Evolutionary conservation across 30 jellyfish, hydroid and myxozoan species (phyloP).

Genomic region (Chrysaora quinquecirrha): DNA sequence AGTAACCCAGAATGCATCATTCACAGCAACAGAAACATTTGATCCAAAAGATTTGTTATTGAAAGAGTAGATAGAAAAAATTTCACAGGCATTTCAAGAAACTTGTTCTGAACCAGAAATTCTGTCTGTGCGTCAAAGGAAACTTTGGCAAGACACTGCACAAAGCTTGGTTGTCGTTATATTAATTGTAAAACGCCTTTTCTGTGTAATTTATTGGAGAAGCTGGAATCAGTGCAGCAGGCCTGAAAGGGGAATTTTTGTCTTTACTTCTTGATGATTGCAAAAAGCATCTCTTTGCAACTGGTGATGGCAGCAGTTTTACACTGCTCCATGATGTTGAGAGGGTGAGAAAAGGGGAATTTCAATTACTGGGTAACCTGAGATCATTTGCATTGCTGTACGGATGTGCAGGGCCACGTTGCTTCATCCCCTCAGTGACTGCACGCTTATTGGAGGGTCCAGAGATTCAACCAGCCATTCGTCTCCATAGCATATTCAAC

Average conservation of each 20-base stretch:
- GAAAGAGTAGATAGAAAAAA: background rate
- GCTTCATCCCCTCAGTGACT: background rate
- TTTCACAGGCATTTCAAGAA: conserved; percentile 1
- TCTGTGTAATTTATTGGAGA: conserved; percentile 23
- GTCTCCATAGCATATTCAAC: too few relatives aligned
- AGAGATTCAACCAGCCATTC: background rate
- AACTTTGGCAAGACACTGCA: conserved; percentile 12
- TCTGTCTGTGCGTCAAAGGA: conserved; percentile 26
- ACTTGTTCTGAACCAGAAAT: background rate
- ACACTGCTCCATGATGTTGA: conserved; percentile 24
- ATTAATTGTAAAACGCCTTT: background rate
- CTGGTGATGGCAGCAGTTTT: conserved; percentile 26
- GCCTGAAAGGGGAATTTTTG: background rate
- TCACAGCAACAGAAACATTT: background rate
- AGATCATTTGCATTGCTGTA: conserved; percentile 12
- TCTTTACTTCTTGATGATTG: conserved; percentile 18
- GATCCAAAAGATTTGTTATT: background rate
- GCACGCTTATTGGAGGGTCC: background rate
- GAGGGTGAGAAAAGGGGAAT: conserved; percentile 14
- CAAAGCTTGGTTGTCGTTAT: conserved; percentile 7
- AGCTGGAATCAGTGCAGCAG: conserved; percentile 25
- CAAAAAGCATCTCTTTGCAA: conserved; percentile 18
- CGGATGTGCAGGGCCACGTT: conserved; percentile 1
- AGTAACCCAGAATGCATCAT: too few relatives aligned
- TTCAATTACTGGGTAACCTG: conserved; percentile 15